Base-by-base conservation (phyloP, 2,888 invertebrate species). In the Synergus laeviventris region DNA sequence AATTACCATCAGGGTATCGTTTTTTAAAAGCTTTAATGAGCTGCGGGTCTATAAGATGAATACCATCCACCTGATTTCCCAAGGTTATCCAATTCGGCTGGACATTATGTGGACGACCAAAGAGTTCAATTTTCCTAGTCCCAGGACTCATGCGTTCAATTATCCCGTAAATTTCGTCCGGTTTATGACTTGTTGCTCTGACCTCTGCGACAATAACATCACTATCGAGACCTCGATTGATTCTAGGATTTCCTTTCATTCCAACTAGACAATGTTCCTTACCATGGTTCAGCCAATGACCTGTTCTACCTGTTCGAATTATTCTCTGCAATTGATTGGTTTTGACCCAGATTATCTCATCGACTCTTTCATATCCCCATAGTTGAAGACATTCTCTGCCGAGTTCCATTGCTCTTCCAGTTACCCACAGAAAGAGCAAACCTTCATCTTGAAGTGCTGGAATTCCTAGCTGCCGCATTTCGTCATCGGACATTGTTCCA, bases 171-270 rank as follows among this genome's bases (percentile, higher is more conserved):
- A 99, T 98, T 92, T 99, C 99, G 91, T 99, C 99, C 0, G 99
- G 99, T 88, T 99, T 99, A 91, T 99, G 99, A 86, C 97, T 97
- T 0, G 99, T 99, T 16, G 98, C 99, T 76, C 99, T 93, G 0
- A 99, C 99, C 92, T 99, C 99, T 0, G 99, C 98, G 0, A 99
- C 99, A 80, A 99, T 98, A 61, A 99, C 99, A 92, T 99, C 99
- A 91, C 98, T 98, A 91, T 99, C 99, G 38, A 99, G 92, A 0
- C 99, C 98, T 11, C 97, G 94, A 91, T 98, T 99, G 66, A 98
- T 92, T 74, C 96, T 94, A 0, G 98, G 98, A 90, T 95, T 96
- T 0, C 99, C 99, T 91, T 99, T 99, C 94, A 98, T 97, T 9
- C 99, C 99, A 2, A 95, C 97, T 87, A 99, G 91, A 90, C 99